A percentile compares a stretch with the other conserved stretches of the same genome.
phyloP scores from a whole-genome alignment of 2,888 invertebrate genomes.

The Diarsia dahlii region DNA sequence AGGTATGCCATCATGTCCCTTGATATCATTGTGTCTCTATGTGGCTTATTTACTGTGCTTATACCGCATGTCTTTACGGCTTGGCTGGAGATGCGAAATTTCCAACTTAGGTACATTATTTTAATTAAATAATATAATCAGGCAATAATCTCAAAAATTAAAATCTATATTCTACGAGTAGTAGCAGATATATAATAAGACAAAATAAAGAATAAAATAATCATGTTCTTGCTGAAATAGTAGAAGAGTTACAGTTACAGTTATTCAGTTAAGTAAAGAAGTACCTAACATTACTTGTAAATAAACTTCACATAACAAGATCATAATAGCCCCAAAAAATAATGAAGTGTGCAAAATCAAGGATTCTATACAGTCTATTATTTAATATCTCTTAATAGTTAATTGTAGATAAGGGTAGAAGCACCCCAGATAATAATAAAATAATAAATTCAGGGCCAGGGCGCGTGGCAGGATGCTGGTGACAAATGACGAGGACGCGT shows the following conservation, averaged over 20 bases:
- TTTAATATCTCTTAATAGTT: slow-evolving; percentile 81
- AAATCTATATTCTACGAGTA: background rate
- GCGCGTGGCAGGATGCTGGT: slow-evolving; percentile 90
- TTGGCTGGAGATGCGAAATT: background rate
- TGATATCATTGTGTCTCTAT: slow-evolving; percentile 52
- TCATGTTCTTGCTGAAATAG: background rate
- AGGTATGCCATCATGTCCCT: slow-evolving; percentile 61
- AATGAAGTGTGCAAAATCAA: slow-evolving; percentile 63
- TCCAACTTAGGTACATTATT: no score
- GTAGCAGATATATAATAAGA: background rate
- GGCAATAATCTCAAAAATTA: background rate
- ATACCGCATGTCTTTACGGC: background rate
- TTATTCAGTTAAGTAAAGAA: background rate
- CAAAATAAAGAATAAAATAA: background rate
- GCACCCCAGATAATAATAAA: slow-evolving; percentile 84
- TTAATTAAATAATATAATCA: no score
- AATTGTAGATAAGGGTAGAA: slow-evolving; percentile 84
- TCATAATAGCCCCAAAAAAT: slow-evolving; percentile 36
- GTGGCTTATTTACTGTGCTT: slow-evolving; percentile 19
- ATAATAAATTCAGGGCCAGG: slow-evolving; percentile 85
- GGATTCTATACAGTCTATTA: slow-evolving; percentile 70
- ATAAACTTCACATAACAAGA: background rate
- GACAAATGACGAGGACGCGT: slow-evolving; percentile 89
- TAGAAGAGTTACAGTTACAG: no score
- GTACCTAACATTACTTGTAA: background rate